These are phyloP conservation scores for Saguinus imperator DNA, from an alignment of 2,113 vertebrate genomes.

Conservation along the genomic window DNA sequence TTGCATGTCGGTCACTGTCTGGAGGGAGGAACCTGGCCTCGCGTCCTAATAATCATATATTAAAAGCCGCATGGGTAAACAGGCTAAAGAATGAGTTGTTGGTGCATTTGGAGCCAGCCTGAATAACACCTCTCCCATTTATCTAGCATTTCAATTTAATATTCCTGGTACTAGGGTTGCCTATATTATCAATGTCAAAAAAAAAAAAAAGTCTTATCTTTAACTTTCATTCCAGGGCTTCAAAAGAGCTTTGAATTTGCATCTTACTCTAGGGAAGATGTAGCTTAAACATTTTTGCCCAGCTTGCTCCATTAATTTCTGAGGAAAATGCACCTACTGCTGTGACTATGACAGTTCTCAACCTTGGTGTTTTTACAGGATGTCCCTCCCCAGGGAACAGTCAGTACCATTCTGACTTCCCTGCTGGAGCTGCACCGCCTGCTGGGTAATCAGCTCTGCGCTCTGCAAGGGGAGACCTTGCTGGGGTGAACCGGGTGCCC, in stretches of 20 bases:
- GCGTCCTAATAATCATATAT: neutral
- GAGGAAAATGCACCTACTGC: slow-evolving; percentile 89
- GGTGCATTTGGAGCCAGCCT: slow-evolving; percentile 51
- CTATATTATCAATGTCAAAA: slow-evolving; percentile 87
- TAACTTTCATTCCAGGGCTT: slow-evolving; percentile 88
- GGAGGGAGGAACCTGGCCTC: neutral
- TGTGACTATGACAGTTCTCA: slow-evolving; percentile 90
- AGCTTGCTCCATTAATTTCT: slow-evolving; percentile 91
- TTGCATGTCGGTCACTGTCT: neutral
- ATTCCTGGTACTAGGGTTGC: slow-evolving; percentile 79
- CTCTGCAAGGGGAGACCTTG: slow-evolving; percentile 72
- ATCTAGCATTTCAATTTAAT: slow-evolving; percentile 81
- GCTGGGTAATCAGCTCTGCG: slow-evolving; percentile 84
- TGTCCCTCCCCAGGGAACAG: slow-evolving; percentile 87
- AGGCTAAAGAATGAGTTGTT: slow-evolving; percentile 16
- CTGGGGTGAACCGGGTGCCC: slow-evolving; percentile 77
- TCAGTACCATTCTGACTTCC: slow-evolving; percentile 84
- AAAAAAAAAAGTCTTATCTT: slow-evolving; percentile 84
- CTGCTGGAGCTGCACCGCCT: slow-evolving; percentile 82
- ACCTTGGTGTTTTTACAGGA: slow-evolving; percentile 89
- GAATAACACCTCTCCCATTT: slow-evolving; percentile 75
- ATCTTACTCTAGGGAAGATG: slow-evolving; percentile 90
- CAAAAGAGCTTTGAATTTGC: slow-evolving; percentile 91
- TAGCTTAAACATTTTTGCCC: slow-evolving; percentile 88
- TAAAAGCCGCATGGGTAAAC: neutral